phyloP scores from a whole-genome alignment of 2,797 vertebrate species.

The Myotis planiceps region DNA sequence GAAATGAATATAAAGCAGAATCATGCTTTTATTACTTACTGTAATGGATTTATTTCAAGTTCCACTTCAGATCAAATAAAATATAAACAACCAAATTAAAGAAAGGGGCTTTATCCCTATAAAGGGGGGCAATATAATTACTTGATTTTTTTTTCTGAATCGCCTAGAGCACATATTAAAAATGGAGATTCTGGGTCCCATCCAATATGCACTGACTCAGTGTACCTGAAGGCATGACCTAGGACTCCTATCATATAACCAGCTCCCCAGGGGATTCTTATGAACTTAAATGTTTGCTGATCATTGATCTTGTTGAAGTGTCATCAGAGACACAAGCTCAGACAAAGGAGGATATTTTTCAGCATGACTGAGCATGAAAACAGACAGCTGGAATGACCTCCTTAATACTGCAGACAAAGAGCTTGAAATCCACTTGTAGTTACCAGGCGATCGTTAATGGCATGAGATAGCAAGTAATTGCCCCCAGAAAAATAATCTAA shows the following conservation, averaged over 20 bases:
- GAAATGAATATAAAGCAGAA: not conserved
- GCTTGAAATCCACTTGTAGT: not conserved
- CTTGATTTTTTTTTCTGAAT: not conserved
- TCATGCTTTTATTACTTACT: not conserved
- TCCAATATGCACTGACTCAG: not conserved
- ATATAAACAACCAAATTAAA: constrained; percentile 4
- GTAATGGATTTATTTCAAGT: not conserved
- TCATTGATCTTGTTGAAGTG: not conserved
- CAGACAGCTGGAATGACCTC: not conserved
- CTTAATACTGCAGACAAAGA: not conserved
- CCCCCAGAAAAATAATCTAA: not conserved
- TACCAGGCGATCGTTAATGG: not conserved
- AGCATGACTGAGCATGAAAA: constrained; percentile 2
- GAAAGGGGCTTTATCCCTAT: not conserved
- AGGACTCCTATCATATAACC: not conserved
- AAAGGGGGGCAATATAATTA: not conserved
- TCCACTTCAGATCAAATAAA: constrained; percentile 3
- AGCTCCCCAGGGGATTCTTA: not conserved
- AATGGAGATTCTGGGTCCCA: not conserved
- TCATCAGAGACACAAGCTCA: not conserved
- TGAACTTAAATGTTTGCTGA: not conserved
- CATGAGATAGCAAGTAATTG: not conserved
- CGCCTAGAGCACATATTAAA: not conserved
- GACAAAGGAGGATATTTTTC: not conserved
- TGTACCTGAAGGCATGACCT: not conserved